Conservation (phyloP, 2,113 vertebrate genomes). For the Ptilorrhoa leucosticta region DNA sequence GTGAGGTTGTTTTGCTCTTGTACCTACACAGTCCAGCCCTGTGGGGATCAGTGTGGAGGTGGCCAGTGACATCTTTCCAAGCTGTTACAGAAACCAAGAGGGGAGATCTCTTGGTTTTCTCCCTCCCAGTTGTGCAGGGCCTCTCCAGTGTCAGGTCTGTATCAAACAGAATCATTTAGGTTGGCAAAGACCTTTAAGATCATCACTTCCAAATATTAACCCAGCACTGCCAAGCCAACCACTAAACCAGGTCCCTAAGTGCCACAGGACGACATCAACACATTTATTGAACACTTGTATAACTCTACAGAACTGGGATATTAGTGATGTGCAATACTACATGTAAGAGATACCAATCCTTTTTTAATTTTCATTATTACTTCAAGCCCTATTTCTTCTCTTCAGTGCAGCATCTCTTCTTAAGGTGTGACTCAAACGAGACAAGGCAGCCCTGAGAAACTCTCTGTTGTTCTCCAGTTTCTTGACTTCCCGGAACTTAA, state of each 20-base stretch:
- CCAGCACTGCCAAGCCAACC: background rate
- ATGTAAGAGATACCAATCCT: accelerated
- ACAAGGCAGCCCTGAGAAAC: background rate
- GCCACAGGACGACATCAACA: background rate
- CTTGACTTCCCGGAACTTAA: background rate
- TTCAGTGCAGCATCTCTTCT: background rate
- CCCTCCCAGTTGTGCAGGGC: background rate
- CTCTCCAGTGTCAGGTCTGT: background rate
- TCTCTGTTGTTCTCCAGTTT: background rate
- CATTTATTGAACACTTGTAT: background rate
- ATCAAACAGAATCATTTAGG: background rate
- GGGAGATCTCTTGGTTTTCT: background rate
- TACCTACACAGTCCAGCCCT: background rate
- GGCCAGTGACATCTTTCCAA: accelerated
- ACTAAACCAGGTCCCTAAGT: background rate
- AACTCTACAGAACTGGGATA: background rate
- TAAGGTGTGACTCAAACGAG: background rate
- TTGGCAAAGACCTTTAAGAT: background rate
- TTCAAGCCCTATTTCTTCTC: background rate
- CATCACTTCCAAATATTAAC: background rate
- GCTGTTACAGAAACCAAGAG: background rate
- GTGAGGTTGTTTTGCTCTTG: background rate
- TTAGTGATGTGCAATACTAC: background rate
- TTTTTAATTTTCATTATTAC: background rate
- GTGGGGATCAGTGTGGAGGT: background rate